Percentiles rank a stretch among this genome's conserved stretches.
phyloP scores from a whole-genome alignment of 2,888 invertebrate genomes.

The Spodoptera littoralis region DNA sequence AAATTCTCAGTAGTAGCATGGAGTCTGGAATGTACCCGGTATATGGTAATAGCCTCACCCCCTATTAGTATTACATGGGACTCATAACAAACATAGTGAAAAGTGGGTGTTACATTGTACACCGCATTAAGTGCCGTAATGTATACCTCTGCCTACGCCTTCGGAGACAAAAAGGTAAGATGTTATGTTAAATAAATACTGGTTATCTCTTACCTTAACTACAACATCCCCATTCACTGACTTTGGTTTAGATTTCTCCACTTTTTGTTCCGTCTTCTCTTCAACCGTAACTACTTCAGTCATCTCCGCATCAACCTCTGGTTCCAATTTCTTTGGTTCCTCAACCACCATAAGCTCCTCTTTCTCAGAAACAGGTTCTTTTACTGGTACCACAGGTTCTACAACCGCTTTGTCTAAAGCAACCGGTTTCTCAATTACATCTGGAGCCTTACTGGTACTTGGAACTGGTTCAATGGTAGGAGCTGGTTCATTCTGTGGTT shows the following conservation, averaged over 20 bases:
- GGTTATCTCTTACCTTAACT: constrained; percentile 67
- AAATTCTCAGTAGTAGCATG: no score
- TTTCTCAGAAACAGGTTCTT: constrained; percentile 62
- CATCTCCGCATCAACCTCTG: constrained; percentile 72
- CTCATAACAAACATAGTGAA: no score
- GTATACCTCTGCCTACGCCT: no score
- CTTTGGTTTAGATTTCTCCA: constrained; percentile 66
- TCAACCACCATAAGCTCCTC: constrained; percentile 60
- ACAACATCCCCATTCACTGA: constrained; percentile 80
- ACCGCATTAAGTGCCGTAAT: no score
- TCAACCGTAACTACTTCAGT: constrained; percentile 67
- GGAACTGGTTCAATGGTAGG: constrained; percentile 45
- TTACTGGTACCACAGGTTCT: constrained; percentile 45
- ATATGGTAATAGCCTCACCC: no score
- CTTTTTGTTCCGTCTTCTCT: constrained; percentile 68
- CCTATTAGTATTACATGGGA: no score
- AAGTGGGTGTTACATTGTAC: no score
- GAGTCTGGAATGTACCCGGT: no score
- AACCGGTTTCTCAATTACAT: constrained; percentile 53
- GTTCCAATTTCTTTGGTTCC: constrained; percentile 54
- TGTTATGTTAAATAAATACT: background rate
- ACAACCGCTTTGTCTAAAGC: constrained; percentile 42
- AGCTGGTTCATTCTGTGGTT: constrained; percentile 42
- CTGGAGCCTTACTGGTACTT: constrained; percentile 19
- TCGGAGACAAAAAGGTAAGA: no score